phyloP scores from a whole-genome alignment of 2,113 vertebrate species.

The Martes martes region DNA sequence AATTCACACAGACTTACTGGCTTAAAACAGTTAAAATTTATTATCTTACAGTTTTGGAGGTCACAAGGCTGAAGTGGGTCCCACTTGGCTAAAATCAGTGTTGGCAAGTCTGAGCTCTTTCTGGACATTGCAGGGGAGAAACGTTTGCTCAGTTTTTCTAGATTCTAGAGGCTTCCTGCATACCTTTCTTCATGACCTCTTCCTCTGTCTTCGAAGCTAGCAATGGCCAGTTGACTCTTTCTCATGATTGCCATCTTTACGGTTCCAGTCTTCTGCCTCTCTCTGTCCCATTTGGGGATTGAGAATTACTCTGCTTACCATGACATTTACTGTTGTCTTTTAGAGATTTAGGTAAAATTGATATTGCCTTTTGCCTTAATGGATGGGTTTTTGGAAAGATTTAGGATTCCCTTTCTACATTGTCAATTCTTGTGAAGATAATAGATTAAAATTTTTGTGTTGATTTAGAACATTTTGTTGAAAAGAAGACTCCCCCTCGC shows the following conservation, averaged over 20 bases:
- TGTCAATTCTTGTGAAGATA: constrained; percentile 4
- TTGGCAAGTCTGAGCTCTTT: neutral
- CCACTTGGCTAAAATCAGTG: neutral
- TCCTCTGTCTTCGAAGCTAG: neutral
- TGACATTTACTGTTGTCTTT: neutral
- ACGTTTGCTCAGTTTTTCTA: neutral
- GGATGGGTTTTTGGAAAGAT: neutral
- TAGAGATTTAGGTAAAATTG: neutral
- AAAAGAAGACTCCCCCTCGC: neutral
- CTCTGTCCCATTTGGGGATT: neutral
- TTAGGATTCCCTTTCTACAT: neutral
- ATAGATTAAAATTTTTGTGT: neutral
- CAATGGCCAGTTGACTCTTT: neutral
- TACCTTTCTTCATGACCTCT: neutral
- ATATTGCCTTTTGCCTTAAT: neutral
- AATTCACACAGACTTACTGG: neutral
- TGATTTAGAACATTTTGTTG: neutral
- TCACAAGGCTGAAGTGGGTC: neutral
- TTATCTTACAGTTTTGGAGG: neutral
- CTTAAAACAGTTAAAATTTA: neutral
- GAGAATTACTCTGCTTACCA: neutral
- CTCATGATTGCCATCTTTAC: neutral
- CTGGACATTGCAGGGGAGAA: neutral
- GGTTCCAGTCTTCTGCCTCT: neutral
- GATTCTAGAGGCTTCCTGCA: neutral